Conservation (phyloP, 1,140 invertebrate genomes). For the Phymastichus coffea region DNA sequence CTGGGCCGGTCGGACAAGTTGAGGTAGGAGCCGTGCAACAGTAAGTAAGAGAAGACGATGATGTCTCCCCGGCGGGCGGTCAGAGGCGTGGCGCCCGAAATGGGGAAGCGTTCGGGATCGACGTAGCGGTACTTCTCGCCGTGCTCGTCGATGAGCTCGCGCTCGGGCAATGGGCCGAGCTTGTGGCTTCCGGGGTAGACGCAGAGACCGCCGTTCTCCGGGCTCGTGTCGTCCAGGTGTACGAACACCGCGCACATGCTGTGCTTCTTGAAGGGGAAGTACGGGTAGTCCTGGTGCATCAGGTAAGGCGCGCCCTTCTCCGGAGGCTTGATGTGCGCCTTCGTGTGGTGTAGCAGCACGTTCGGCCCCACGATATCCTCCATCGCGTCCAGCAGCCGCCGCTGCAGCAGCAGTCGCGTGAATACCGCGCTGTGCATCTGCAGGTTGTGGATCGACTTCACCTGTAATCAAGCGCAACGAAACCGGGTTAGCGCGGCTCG, state of each 20-base stretch:
- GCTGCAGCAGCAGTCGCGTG: constrained; percentile 57
- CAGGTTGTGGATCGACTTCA: constrained; percentile 60
- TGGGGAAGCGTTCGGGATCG: constrained; percentile 59
- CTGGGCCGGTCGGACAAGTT: constrained; percentile 56
- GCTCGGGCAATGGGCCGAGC: constrained; percentile 60
- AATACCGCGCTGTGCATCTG: constrained; percentile 63
- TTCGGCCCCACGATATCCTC: constrained; percentile 61
- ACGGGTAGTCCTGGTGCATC: constrained; percentile 67
- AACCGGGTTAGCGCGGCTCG: no score
- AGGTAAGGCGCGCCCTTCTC: constrained; percentile 64
- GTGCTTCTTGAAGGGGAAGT: constrained; percentile 65
- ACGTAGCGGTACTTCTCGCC: constrained; percentile 58
- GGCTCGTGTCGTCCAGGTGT: constrained; percentile 61
- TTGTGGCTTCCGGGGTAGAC: constrained; percentile 67
- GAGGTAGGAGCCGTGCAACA: constrained; percentile 63
- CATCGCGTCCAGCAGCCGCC: constrained; percentile 60
- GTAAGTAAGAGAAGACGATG: constrained; percentile 63
- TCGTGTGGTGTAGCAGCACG: constrained; percentile 65
- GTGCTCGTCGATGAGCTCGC: constrained; percentile 46
- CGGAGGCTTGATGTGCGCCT: constrained; percentile 64
- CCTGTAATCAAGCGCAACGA: constrained; percentile 37
- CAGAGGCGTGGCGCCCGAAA: constrained; percentile 59
- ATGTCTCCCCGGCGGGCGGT: constrained; percentile 59
- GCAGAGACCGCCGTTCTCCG: constrained; percentile 63
- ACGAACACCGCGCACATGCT: constrained; percentile 65